phyloP scores from a whole-genome alignment of 2,113 vertebrate genomes.

The Leucosticte australis region DNA sequence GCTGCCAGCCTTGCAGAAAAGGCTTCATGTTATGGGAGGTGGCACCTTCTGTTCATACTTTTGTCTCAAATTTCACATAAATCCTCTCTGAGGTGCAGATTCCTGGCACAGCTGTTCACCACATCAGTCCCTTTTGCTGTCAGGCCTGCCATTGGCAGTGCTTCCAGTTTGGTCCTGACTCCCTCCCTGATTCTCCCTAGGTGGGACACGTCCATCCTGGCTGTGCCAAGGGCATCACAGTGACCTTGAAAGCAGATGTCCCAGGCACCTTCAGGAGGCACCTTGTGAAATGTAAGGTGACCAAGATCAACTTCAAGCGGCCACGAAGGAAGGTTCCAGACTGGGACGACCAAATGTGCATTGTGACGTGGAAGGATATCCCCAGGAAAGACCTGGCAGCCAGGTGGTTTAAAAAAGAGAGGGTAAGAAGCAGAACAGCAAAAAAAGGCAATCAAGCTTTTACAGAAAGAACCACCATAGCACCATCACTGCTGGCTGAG shows the following conservation, averaged over 20 bases:
- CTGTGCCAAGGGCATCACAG: slow-evolving; percentile 82
- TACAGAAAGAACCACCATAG: background rate
- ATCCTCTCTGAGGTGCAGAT: background rate
- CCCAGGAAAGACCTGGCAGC: background rate
- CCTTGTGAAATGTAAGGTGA: slow-evolving; percentile 76
- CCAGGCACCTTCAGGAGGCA: slow-evolving; percentile 66
- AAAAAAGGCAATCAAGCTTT: background rate
- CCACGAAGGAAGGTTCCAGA: slow-evolving; percentile 79
- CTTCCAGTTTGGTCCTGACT: background rate
- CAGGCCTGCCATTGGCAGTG: background rate
- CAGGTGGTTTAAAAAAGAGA: slow-evolving; percentile 62
- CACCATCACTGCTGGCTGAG: background rate
- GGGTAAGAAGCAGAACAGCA: slow-evolving; percentile 66
- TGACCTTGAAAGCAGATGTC: slow-evolving; percentile 77
- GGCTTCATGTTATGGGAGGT: background rate
- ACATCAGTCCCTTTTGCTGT: background rate
- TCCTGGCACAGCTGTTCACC: background rate
- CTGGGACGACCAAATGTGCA: slow-evolving; percentile 83
- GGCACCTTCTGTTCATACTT: background rate
- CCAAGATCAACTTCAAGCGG: slow-evolving; percentile 74
- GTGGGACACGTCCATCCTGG: slow-evolving; percentile 88
- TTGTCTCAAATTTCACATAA: background rate
- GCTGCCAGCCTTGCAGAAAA: background rate
- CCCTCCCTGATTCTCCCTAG: slow-evolving; percentile 46
- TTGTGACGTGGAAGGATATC: slow-evolving; percentile 74